Base-by-base conservation (phyloP, 2,888 invertebrate species). In the Onchidella celtica region DNA sequence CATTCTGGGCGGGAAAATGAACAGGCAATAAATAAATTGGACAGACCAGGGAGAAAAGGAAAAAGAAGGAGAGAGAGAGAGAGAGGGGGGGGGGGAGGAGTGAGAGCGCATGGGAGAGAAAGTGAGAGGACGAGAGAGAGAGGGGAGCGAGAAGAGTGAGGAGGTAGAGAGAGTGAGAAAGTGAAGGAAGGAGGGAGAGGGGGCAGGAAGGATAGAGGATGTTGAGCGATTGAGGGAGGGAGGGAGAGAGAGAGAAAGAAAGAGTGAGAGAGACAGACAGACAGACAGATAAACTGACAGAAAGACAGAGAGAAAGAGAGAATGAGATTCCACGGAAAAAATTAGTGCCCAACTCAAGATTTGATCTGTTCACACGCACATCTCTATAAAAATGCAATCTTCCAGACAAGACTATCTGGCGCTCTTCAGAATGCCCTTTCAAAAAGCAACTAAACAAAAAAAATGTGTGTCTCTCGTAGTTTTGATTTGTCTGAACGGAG, bases 101-200 rank as follows among this genome's bases (percentile, higher is more conserved):
- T 55, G 57, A 34, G 57, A 59, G 57, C 32, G 32, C 32, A 34
- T 47, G 55, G 47, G 72, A 73, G 34, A 73, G 32, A 73, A 32
- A 73, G 32, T 57, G 73, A 61, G 27, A n/a, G 27, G n/a, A n/a
- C 6, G 61, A 61, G 61, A n/a, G 61, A n/a, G 61, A n/a, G 61
- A 61, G 61, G 27, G 61, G 27, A 61, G 27, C n/a, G n/a, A 47
- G 47, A 47, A 59, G 57, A 34, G 29, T 55, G 57, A 34, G 57
- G 73, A 73, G 59, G 32, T 32, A 34, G 32, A 72, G 72, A 72
- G 55, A 72, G 72, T 57, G 34, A 73, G 32, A 73, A 32, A 73
- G 32, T 57, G 73, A 61, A n/a, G 27, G 27, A 61, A n/a, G 27
- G 61, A 61, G 61, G 27, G 61, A n/a, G 61, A n/a, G 61, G n/a